Evolutionary conservation across 2,113 vertebrate genomes (phyloP), one percentile per base, ranked within the genome.

Genomic region (Raphicerus campestris): DNA sequence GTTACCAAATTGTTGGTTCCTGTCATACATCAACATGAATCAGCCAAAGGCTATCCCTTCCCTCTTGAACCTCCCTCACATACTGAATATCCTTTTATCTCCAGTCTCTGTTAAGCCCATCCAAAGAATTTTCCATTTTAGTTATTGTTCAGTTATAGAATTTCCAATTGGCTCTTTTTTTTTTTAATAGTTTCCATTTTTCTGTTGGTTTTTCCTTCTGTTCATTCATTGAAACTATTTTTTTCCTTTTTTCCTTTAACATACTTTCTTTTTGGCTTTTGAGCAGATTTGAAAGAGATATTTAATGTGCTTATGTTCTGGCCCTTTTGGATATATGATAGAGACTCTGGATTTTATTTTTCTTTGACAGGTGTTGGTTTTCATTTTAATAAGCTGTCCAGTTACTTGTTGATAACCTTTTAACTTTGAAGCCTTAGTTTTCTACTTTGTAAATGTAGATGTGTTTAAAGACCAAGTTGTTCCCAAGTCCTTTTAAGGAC

Each of bases 321-420:
- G 17, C 70, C 51, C 30, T 95, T 89, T 8, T 32, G 14, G 26
- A 53, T 87, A 61, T n/a, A 17, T 60, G 42, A n/a, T 89, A 60
- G 61, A 88, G 61, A 82, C 16, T 82, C 39, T 77, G 60, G 10
- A 26, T 73, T 83, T 91, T 86, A 39, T 32, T 84, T 97, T 82
- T 86, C 51, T 97, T 93, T 89, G 78, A 61, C 42, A 61, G n/a
- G 11, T 94, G 14, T 90, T 93, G 51, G 22, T 66, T 92, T 96
- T 95, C 28, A 83, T 87, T 78, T n/a, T 86, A 26, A 45, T 49
- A 78, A 30, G 13, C 39, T 95, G 28, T 66, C 55, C 9, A 35
- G 75, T 83, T 87, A 61, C 26, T 77, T 96, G n/a, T 55, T 91
- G 70, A 20, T 66, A 17, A 86, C 19, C n/a, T 42, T 92, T 93